A percentile compares a stretch with the other conserved stretches of the same genome.
Conservation (phyloP, 2,797 vertebrate species). For the Myripristis jacobus region DNA sequence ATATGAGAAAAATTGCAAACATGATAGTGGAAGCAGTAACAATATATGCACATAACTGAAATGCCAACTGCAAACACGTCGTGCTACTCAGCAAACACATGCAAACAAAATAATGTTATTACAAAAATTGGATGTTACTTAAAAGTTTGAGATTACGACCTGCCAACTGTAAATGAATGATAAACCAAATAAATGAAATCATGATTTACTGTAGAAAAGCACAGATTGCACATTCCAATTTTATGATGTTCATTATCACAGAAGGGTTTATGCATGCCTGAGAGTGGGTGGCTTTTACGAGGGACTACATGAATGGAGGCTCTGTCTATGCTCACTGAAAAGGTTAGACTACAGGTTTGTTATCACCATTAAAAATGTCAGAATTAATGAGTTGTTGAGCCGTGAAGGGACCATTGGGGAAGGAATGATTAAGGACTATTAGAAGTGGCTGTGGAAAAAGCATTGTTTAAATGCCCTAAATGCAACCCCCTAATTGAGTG, state of each 20-base stretch:
- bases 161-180: too few relatives aligned
- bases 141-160: too few relatives aligned
- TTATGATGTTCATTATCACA: constrained; percentile 45
- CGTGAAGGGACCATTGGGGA: not conserved
- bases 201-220: too few relatives aligned
- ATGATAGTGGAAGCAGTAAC: not conserved
- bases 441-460: constrained; percentile 18
- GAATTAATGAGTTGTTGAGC: constrained; percentile 56
- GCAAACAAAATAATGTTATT: not conserved
- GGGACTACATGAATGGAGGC: constrained; percentile 52
- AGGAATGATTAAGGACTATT: constrained; percentile 25
- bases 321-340: constrained; percentile 44
- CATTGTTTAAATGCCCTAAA: constrained; percentile 12
- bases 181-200: too few relatives aligned
- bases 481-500: not conserved
- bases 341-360: constrained; percentile 61
- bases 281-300: constrained; percentile 45
- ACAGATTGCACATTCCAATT: not conserved
- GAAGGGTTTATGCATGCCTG: constrained; percentile 22
- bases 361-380: constrained; percentile 36
- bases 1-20: constrained; percentile 2
- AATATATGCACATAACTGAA: not conserved
- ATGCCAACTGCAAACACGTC: not conserved
- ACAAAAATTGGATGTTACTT: too few relatives aligned
- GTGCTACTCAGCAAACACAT: too few relatives aligned